Evolutionary conservation across 2,888 invertebrate genomes (phyloP), one percentile per base, ranked within the genome.

Genomic region (Pyralis farinalis): DNA sequence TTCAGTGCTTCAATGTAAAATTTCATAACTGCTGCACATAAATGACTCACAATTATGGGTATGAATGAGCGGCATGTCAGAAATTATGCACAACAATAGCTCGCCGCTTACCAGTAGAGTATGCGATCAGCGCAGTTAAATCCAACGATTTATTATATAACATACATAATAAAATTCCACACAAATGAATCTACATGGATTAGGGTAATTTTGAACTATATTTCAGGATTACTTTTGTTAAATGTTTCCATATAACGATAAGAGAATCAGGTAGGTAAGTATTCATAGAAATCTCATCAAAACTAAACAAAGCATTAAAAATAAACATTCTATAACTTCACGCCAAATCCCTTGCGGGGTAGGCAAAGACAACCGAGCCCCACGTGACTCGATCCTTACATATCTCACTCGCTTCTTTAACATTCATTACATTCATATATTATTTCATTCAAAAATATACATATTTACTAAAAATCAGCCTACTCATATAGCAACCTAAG

Each of bases 121-220:
- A 31, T 7, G 11, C 12, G 31, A 31, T 12, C 8, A 42, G 43
- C 47, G 46, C 44, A 25, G 25, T 50, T 46, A 51, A 47, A 46
- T 40, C 51, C 49, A 53, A 51, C 60, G 59, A 65, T 68, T 63
- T 68, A 63, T 63, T 55, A 51, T 48, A 55, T 60, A 55, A 57
- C 54, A 46, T 38, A 49, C 50, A 53, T 55, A 51, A 66, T 58
- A 56, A 57, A 56, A 58, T 55, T 52, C 55, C 39, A 43, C 43
- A 41, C 34, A 56, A 55, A 53, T 49, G 43, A 46, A 42, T 52
- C 50, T 25, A n/a, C n/a, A 25, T 7, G 25, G 25, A 25, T 25
- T 25, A 2, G 25, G 7, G n/a, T 25, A 3, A 25, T 25, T 5
- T 4, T 25, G 25, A n/a, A n/a, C 1, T 8, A n/a, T 25, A 25